Base-by-base conservation (phyloP, 2,797 vertebrate genomes). In the Myotis findleyi region DNA sequence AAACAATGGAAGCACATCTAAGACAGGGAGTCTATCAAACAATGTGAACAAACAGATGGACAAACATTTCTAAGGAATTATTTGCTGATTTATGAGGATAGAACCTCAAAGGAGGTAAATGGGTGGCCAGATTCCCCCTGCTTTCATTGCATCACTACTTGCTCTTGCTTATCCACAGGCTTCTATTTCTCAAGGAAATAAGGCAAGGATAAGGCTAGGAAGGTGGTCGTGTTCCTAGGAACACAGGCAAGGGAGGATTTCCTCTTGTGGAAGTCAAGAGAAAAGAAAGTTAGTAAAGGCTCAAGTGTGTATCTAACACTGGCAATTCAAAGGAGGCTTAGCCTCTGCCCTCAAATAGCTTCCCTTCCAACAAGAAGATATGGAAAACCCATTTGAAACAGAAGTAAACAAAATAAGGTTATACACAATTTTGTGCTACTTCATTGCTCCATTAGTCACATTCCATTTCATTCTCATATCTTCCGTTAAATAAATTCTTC, bases 321-420 rank as follows among this genome's bases (percentile, higher is more conserved):
- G 30, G 25, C 23, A 36, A 80, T 41, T 88, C 87, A 94, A 69
- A 59, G 41, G 89, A 91, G 16, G 10, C 33, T 93, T 77, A 81
- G 76, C 7, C 41, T 25, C 53, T 87, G 47, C 25, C 51, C 30
- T 90, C 71, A 69, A 55, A 86, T n/a, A 93, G 7, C 27, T 73
- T 76, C 69, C 75, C 64, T 64, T 87, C 68, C 6, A 10, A 77
- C 20, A 51, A 75, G 64, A 89, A 89, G 36, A 81, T 73, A 76
- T 83, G 23, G 38, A 83, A 69, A 79, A 79, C 20, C 71, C 47
- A 66, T 59, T 72, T 84, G 55, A 89, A 91, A 88, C 6, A 68
- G 84, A 51, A 77, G 72, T 38, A 38, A 92, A 69, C 36, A 81
- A 80, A 93, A 44, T 49, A 76, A 75, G 36, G n/a, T 62, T 51